Base-by-base conservation (phyloP, 2,888 invertebrate species). In the Lasioglossum oenotherae region DNA sequence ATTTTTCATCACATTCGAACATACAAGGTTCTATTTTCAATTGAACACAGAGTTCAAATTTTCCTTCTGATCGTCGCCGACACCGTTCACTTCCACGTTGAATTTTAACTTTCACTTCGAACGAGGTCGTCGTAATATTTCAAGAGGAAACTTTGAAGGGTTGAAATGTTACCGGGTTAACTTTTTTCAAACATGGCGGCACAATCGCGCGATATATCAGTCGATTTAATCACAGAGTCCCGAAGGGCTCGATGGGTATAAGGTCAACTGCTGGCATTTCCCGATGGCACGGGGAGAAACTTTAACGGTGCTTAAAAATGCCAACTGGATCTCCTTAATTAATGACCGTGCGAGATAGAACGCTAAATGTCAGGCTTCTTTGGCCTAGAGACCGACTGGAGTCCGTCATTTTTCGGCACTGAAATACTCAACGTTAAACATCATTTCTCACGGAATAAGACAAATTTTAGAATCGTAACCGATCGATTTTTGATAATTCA, bases 181-280 rank as follows among this genome's bases (percentile, higher is more conserved):
- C 57, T 84, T 81, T 74, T 67, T 69, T n/a, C 73, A 78, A 83
- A 69, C 38, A 76, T 69, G 60, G 4, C 19, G 76, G 57, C 79
- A 46, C 49, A 49, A 44, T 38, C 46, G 74, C 35, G 64, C 53
- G 69, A 78, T 81, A 77, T 60, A 80, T 44, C 46, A 87, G 80
- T 86, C 89, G 84, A 93, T 93, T 93, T 93, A 92, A 93, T 93
- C 93, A 92, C 92, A 90, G 89, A 69, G 86, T 91, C 91, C 93
- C 92, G 86, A 86, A 91, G 93, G 93, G 87, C 81, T 86, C 76
- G 46, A 53, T 69, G 77, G 74, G 77, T 84, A 83, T 88, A 93
- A 93, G 93, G 93, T 93, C 93, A 90, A 67, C 74, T 64, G 77
- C 77, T 93, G 93, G 84, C 93, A 93, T 93, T 93, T 93, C 80